A percentile compares a stretch with the other conserved stretches of the same genome.
Conservation (phyloP, 1,140 invertebrate species). For the Sitophilus oryzae region DNA sequence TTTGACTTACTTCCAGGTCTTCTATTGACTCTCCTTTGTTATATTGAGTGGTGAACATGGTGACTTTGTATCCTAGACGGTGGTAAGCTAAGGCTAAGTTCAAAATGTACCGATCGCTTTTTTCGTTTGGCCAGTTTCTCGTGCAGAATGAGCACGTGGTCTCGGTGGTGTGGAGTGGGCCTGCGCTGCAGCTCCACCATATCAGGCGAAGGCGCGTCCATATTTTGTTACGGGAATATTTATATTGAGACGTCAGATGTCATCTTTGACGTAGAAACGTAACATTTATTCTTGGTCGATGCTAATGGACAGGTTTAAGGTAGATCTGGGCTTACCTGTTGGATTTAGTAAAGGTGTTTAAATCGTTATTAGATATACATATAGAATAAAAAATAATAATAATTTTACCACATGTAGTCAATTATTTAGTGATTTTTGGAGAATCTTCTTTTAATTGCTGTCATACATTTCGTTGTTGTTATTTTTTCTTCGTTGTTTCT, state of each 20-base stretch:
- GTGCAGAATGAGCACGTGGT: conserved; percentile 31
- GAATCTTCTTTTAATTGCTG: too few relatives aligned
- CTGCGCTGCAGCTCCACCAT: not conserved
- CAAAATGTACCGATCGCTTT: conserved; percentile 35
- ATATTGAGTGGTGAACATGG: conserved; percentile 29
- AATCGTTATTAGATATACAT: too few relatives aligned
- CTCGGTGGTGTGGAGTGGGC: not conserved
- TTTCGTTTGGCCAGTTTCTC: conserved; percentile 32
- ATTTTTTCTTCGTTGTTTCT: too few relatives aligned
- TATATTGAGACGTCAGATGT: not conserved
- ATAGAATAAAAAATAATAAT: too few relatives aligned
- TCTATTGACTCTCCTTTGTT: conserved; percentile 27
- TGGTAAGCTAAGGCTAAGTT: conserved; percentile 32
- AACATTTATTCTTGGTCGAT: not conserved
- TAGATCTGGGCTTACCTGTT: too few relatives aligned
- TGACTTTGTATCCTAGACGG: conserved; percentile 31
- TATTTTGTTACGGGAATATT: conserved; percentile 10
- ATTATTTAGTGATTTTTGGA: too few relatives aligned
- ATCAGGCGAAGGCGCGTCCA: conserved; percentile 1
- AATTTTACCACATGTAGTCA: too few relatives aligned
- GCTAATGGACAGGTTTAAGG: too few relatives aligned
- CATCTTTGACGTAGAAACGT: not conserved
- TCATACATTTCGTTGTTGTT: too few relatives aligned
- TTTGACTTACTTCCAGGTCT: conserved; percentile 30
- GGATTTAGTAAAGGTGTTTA: too few relatives aligned